Evolutionary conservation across 2,797 vertebrate species (phyloP).

Genomic region (Catamblyrhynchus diadema): DNA sequence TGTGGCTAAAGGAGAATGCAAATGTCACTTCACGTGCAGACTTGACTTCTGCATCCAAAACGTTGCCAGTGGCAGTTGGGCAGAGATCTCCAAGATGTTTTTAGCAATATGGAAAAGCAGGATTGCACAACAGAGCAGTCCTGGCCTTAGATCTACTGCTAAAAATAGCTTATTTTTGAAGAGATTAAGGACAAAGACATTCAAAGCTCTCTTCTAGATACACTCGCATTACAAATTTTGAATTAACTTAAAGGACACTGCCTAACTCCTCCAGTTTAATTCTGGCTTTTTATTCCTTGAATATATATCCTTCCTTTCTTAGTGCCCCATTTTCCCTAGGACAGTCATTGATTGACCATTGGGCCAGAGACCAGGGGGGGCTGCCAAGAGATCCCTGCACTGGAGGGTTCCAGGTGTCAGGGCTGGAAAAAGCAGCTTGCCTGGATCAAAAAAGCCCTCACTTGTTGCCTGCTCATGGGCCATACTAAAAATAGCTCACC

Average conservation of each 20-base stretch:
- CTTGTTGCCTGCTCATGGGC: background rate
- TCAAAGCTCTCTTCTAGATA: background rate
- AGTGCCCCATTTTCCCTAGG: background rate
- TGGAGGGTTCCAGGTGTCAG: background rate
- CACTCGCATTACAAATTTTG: background rate
- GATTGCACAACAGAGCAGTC: background rate
- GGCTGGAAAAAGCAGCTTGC: background rate
- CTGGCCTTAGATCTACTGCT: background rate
- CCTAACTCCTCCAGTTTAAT: background rate
- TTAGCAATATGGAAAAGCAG: background rate
- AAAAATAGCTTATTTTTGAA: background rate
- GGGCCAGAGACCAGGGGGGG: background rate
- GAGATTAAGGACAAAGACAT: background rate
- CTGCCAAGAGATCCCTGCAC: background rate
- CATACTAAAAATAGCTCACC: background rate
- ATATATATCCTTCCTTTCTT: background rate
- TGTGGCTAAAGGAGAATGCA: background rate
- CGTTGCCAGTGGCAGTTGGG: background rate
- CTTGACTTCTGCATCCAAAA: background rate
- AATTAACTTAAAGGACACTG: background rate
- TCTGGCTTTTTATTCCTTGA: background rate
- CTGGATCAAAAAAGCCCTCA: background rate
- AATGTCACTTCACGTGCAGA: background rate
- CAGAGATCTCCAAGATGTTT: background rate
- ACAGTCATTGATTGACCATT: background rate